Conservation (phyloP, 2,888 invertebrate species). For the Acronicta alni region DNA sequence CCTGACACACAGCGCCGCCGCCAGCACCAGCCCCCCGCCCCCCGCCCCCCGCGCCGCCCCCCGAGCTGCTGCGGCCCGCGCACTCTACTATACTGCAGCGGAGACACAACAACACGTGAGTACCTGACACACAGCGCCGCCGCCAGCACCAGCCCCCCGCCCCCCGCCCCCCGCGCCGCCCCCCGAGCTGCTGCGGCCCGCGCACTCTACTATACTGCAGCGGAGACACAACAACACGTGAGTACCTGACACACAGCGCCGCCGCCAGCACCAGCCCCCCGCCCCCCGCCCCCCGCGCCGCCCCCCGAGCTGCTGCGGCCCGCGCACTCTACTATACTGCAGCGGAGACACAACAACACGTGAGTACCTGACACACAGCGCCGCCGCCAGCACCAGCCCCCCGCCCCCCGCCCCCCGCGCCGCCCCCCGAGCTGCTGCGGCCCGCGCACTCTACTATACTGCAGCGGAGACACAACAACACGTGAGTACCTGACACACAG, state of each 20-base stretch:
- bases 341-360: constrained; percentile 73
- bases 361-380: constrained; percentile 49
- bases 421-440: too few species aligned
- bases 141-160: constrained; percentile 53
- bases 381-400: constrained; percentile 30
- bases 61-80: constrained; percentile 84
- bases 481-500: too few species aligned
- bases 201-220: constrained; percentile 85
- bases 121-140: constrained; percentile 6
- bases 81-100: constrained; percentile 86
- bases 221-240: constrained; percentile 68
- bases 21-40: constrained; percentile 77
- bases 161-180: constrained; percentile 82
- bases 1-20: constrained; percentile 67
- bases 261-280: constrained; percentile 74
- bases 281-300: constrained; percentile 79
- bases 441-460: too few species aligned
- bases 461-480: too few species aligned
- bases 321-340: constrained; percentile 85
- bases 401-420: constrained; percentile 81
- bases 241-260: constrained; percentile 61
- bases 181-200: constrained; percentile 84
- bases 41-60: constrained; percentile 80
- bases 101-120: constrained; percentile 66
- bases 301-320: constrained; percentile 85